Conservation (phyloP, 2,797 vertebrate species). For the Rhinophrynus dorsalis region DNA sequence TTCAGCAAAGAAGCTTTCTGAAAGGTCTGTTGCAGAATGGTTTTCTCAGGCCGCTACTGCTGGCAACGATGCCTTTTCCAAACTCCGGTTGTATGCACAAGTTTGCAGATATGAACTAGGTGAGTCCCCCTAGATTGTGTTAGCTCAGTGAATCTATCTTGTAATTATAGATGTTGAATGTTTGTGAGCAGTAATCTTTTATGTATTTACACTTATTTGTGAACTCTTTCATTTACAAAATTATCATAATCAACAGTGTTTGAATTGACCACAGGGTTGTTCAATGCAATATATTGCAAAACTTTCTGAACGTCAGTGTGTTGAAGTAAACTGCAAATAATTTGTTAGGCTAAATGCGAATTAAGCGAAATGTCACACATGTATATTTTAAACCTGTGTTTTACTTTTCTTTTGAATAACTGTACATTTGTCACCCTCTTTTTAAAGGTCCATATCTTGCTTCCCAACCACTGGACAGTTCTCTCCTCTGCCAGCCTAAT, state of each 20-base stretch:
- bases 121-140: too few relatives aligned
- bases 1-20: slow-evolving; percentile 83
- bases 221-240: not conserved
- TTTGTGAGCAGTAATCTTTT: not conserved
- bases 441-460: slow-evolving; percentile 92
- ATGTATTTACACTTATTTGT: not conserved
- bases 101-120: slow-evolving; percentile 96
- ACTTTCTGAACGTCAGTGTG: too few relatives aligned
- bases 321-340: too few relatives aligned
- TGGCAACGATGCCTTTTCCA: slow-evolving; percentile 88
- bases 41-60: slow-evolving; percentile 88
- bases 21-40: slow-evolving; percentile 93
- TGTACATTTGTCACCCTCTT: too few relatives aligned
- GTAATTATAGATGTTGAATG: not conserved
- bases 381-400: too few relatives aligned
- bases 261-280: too few relatives aligned
- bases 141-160: too few relatives aligned
- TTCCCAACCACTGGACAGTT: slow-evolving; percentile 89
- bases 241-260: too few relatives aligned
- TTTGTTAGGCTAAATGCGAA: too few relatives aligned
- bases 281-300: too few relatives aligned
- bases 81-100: slow-evolving; percentile 97
- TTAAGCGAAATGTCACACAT: too few relatives aligned
- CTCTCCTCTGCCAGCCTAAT: slow-evolving; percentile 87
- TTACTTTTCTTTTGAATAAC: too few relatives aligned